A percentile compares a stretch with the other conserved stretches of the same genome.
phyloP scores from a whole-genome alignment of 1,140 invertebrate genomes.

The Agrypnia vestita region DNA sequence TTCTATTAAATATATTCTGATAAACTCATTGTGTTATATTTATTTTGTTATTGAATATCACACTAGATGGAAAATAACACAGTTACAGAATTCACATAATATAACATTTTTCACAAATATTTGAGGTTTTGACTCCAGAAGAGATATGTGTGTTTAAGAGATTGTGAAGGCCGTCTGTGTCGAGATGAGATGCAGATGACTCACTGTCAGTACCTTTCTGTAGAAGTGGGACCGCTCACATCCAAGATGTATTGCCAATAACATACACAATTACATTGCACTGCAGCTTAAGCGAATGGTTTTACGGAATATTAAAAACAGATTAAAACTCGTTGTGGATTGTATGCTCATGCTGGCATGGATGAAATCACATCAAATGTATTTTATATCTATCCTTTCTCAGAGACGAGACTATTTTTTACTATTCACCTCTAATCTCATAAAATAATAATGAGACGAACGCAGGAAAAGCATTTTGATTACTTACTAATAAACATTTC shows the following conservation, averaged over 20 bases:
- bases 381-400: too few species aligned
- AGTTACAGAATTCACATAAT: too few species aligned
- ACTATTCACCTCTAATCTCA: too few species aligned
- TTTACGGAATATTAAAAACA: slow-evolving; percentile 45
- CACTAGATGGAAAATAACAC: too few species aligned
- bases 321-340: slow-evolving; percentile 18
- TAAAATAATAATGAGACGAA: too few species aligned
- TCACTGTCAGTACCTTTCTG: slow-evolving; percentile 30
- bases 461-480: too few species aligned
- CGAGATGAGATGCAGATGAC: slow-evolving; percentile 34
- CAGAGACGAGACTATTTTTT: too few species aligned
- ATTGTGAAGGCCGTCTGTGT: slow-evolving; percentile 41
- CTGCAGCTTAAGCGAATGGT: slow-evolving; percentile 25
- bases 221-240: slow-evolving; percentile 24
- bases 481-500: too few species aligned
- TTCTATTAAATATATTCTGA: too few species aligned
- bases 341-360: not conserved
- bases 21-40: too few species aligned
- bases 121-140: slow-evolving; percentile 6
- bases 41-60: too few species aligned
- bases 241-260: slow-evolving; percentile 23
- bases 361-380: not conserved
- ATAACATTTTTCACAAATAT: too few species aligned
- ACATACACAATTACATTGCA: slow-evolving; percentile 39
- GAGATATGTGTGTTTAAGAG: slow-evolving; percentile 5